Conservation (phyloP, 2,888 invertebrate genomes). For the Gibbula magus region DNA sequence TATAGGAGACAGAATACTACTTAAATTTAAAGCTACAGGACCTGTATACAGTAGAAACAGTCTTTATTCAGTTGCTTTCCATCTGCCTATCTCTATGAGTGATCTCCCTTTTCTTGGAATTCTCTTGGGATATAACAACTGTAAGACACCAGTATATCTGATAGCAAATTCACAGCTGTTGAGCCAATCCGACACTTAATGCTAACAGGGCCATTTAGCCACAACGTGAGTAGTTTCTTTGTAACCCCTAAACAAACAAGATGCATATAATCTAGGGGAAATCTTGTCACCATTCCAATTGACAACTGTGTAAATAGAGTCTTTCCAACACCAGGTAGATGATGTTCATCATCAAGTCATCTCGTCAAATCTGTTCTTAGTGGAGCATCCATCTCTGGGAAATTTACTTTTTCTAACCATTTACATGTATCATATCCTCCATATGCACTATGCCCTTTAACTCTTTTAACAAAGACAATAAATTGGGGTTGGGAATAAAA, state of each 20-base stretch:
- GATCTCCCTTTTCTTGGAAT: conserved; percentile 61
- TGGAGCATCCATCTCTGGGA: conserved; percentile 41
- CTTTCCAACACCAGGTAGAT: neutral
- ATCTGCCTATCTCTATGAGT: conserved; percentile 54
- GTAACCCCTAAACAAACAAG: conserved; percentile 65
- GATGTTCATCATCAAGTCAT: neutral
- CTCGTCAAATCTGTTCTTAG: too few relatives aligned
- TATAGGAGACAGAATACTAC: conserved; percentile 22
- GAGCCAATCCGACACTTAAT: conserved; percentile 27
- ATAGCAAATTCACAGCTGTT: conserved; percentile 24
- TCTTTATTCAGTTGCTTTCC: conserved; percentile 66
- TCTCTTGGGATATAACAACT: conserved; percentile 45
- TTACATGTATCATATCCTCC: conserved; percentile 63
- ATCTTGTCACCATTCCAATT: neutral
- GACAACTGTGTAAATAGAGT: neutral
- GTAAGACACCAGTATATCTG: conserved; percentile 22
- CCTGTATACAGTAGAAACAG: conserved; percentile 61
- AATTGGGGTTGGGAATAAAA: too few relatives aligned
- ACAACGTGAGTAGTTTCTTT: conserved; percentile 55
- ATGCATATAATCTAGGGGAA: conserved; percentile 59
- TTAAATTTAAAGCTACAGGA: conserved; percentile 38
- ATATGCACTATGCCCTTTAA: conserved; percentile 61
- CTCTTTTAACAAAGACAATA: conserved; percentile 55
- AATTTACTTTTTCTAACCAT: conserved; percentile 41
- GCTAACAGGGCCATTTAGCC: conserved; percentile 47